A percentile compares a stretch with the other conserved stretches of the same genome.
phyloP scores from a whole-genome alignment of 1,140 invertebrate genomes.

The Bradysia coprophila region DNA sequence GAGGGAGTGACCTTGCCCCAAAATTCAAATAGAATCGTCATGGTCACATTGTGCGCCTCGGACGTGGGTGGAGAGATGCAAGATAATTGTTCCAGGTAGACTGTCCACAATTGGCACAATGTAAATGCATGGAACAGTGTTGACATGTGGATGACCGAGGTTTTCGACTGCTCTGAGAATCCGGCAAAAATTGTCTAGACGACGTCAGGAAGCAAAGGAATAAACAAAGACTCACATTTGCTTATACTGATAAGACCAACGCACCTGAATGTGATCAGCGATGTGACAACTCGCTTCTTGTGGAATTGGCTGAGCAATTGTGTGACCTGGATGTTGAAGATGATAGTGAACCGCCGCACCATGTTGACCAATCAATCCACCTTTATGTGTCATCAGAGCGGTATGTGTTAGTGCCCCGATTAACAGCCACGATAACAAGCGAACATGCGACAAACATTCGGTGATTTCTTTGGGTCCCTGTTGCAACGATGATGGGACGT shows the following conservation, averaged over 20 bases:
- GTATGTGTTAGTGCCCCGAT: conserved; percentile 83
- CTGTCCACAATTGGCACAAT: conserved; percentile 86
- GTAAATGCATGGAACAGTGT: conserved; percentile 68
- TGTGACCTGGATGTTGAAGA: conserved; percentile 17
- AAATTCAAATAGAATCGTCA: conserved; percentile 88
- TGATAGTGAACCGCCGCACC: conserved; percentile 10
- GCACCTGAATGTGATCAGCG: conserved; percentile 88
- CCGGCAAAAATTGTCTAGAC: conserved; percentile 66
- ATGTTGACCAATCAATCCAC: conserved; percentile 16
- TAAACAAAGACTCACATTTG: too few species aligned
- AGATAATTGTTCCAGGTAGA: conserved; percentile 87
- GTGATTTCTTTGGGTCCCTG: conserved; percentile 87
- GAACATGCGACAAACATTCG: conserved; percentile 87
- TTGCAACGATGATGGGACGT: conserved; percentile 62
- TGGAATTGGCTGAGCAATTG: conserved; percentile 71
- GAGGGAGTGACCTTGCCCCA: conserved; percentile 96
- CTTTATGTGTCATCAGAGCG: conserved; percentile 31
- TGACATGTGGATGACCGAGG: conserved; percentile 82
- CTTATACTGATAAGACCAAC: neutral
- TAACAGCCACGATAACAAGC: conserved; percentile 87
- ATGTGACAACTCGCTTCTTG: conserved; percentile 91
- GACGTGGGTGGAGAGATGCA: conserved; percentile 39
- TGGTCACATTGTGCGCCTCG: conserved; percentile 49
- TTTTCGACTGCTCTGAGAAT: conserved; percentile 90
- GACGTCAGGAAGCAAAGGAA: neutral